Evolutionary conservation across 2,113 vertebrate species (phyloP).

Genomic region (Microtus montanus): DNA sequence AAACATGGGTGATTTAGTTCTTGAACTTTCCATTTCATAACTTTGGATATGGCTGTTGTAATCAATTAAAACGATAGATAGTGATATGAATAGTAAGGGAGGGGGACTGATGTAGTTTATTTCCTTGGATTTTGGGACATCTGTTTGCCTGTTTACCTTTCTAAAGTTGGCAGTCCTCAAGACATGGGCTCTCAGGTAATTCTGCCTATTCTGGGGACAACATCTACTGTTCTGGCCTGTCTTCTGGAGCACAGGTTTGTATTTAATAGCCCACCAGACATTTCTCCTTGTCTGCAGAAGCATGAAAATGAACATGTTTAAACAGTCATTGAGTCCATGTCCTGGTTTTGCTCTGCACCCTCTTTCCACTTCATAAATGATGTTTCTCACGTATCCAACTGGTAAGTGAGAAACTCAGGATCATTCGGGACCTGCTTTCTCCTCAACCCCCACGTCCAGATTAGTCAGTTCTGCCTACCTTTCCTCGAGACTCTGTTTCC

Average conservation of each 20-base stretch:
- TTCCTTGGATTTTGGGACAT: slow-evolving; percentile 33
- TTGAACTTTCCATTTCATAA: neutral
- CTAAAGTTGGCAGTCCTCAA: slow-evolving; percentile 15
- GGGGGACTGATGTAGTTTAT: neutral
- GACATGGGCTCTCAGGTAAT: neutral
- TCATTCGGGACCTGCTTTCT: neutral
- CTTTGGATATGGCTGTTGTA: neutral
- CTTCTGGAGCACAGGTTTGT: neutral
- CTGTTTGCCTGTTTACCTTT: neutral
- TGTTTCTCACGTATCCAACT: neutral
- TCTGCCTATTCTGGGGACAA: neutral
- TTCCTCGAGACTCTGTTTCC: neutral
- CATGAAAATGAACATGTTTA: neutral
- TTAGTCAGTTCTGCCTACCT: neutral
- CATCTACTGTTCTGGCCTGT: neutral
- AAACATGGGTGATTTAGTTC: neutral
- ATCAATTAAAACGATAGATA: neutral
- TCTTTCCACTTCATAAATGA: neutral
- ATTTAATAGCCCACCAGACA: neutral
- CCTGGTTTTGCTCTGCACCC: neutral
- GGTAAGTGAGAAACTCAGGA: neutral
- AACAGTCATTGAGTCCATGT: neutral
- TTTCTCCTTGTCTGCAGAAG: neutral
- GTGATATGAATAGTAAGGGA: neutral
- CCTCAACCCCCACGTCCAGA: neutral